Evolutionary conservation across 2,113 vertebrate genomes (phyloP), one percentile per base, ranked within the genome.

Genomic region (Acrocephalus arundinaceus): DNA sequence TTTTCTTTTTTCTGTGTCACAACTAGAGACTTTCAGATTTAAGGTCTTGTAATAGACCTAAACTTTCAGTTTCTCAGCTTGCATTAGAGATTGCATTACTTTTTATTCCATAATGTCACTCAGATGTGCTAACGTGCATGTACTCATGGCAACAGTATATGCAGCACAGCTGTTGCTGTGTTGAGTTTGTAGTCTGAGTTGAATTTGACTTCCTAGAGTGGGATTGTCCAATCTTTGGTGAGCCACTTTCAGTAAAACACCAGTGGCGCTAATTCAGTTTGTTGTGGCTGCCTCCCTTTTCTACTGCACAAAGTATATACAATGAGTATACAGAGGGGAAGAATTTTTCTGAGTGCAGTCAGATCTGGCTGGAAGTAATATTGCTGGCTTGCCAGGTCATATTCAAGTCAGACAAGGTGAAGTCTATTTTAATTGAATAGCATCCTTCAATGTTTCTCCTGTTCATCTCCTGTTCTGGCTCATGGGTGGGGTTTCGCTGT

Each of bases 271-370:
- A 33, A 13, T n/a, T 88, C 31, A 6, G 31, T 74, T 75, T 79
- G 28, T 37, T 72, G 15, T 46, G 48, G 24, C 23, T 77, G 27
- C 2, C 0, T 48, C 19, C 23, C 27, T 19, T 63, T 82, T 46
- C 30, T 67, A 3, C 52, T 71, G 14, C 0, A 6, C 11, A 1
- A 33, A 57, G 21, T 25, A 7, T 27, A 10, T 9, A 4, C 5
- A 39, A 31, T 10, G 33, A 45, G 7, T 45, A 15, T 20, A 39
- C 45, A 41, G 33, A 35, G 22, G 22, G 48, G 16, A 52, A 43
- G n/a, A 73, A 45, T 27, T 18, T 30, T 54, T 67, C 35, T 79
- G 48, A 24, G 57, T 59, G 62, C 35, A 55, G 62, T 59, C 35
- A 43, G 30, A 21, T 49, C 31, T 55, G 51, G 13, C 72, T 94